Conservation (phyloP, 1,140 invertebrate species). For the Tetramorium simillimum region DNA sequence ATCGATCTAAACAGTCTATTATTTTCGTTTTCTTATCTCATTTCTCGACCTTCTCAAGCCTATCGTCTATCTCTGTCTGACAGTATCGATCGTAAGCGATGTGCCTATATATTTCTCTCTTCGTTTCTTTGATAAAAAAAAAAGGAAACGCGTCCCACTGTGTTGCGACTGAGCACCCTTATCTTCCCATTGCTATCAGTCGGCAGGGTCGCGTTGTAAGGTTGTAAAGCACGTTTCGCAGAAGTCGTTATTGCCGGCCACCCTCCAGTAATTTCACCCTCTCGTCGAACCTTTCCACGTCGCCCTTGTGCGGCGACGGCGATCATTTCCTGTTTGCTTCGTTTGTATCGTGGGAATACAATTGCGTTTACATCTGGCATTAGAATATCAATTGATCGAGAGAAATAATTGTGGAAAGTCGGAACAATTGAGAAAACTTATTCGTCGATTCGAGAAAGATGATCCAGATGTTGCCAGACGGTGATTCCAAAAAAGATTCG, state of each 20-base stretch:
- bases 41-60: constrained; percentile 31
- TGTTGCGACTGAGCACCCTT: constrained; percentile 1
- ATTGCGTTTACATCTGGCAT: neutral
- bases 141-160: neutral
- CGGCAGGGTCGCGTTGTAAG: neutral
- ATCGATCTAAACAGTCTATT: neutral
- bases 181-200: constrained; percentile 27
- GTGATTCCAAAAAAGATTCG: neutral
- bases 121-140: neutral
- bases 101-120: neutral
- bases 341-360: neutral
- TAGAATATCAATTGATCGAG: neutral
- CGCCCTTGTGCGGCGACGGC: constrained; percentile 6
- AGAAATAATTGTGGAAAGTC: neutral
- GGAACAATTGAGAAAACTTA: neutral
- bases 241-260: constrained; percentile 24
- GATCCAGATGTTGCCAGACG: constrained; percentile 65
- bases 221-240: constrained; percentile 28
- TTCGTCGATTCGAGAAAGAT: constrained; percentile 64
- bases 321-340: neutral
- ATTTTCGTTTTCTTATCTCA: neutral
- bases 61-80: neutral
- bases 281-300: constrained; percentile 24
- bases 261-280: constrained; percentile 36
- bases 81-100: neutral